A percentile compares a stretch with the other conserved stretches of the same genome.
These are phyloP conservation scores for Turnix velox DNA, from an alignment of 2,113 vertebrate species.

Conservation along the genomic window DNA sequence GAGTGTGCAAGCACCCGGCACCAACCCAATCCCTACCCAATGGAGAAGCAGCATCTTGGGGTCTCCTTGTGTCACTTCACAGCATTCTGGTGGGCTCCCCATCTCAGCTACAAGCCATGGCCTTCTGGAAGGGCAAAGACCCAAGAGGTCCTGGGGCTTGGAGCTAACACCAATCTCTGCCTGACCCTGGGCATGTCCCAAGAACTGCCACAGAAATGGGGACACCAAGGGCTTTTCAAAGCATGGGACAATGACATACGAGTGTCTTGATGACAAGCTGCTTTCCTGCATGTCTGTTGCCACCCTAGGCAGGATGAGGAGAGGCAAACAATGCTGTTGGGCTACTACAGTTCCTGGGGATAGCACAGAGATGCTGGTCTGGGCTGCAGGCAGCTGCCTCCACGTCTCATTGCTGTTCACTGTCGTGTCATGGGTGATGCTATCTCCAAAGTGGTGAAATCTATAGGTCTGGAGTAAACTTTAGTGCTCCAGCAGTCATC, in stretches of 20 bases:
- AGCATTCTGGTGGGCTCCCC: accelerated
- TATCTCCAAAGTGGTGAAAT: not conserved
- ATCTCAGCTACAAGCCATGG: accelerated
- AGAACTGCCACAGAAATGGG: not conserved
- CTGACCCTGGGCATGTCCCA: not conserved
- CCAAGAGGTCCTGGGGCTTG: accelerated
- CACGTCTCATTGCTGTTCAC: not conserved
- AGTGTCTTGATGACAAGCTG: accelerated
- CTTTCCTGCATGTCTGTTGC: not conserved
- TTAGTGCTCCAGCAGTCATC: not conserved
- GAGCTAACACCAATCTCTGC: not conserved
- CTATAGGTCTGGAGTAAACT: accelerated
- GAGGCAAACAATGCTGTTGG: not conserved
- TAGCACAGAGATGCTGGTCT: not conserved
- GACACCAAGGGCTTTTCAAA: accelerated
- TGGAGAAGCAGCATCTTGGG: not conserved
- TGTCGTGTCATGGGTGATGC: accelerated
- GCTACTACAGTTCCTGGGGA: not conserved
- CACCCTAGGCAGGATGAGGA: not conserved
- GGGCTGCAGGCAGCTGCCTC: not conserved
- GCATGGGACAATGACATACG: accelerated
- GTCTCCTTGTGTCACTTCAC: not conserved
- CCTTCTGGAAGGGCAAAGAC: not conserved
- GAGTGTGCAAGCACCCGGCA: not conserved
- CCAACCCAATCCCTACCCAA: not conserved